Percentiles rank a stretch among this genome's conserved stretches.
phyloP scores from a whole-genome alignment of 1,140 invertebrate species.

The Asbolus verrucosus region DNA sequence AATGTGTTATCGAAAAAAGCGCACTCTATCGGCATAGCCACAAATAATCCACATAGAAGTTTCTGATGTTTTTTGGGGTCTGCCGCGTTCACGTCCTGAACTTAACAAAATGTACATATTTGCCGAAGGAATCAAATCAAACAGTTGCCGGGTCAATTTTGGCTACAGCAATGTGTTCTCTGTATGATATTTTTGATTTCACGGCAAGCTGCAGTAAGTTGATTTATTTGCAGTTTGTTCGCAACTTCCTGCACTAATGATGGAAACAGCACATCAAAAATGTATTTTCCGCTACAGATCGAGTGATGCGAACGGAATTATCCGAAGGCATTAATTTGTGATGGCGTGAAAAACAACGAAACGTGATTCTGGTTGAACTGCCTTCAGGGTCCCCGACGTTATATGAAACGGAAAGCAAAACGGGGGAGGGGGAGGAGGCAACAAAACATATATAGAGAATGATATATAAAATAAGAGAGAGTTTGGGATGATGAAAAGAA shows the following conservation, averaged over 20 bases:
- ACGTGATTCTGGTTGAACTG: slow-evolving; percentile 40
- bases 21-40: neutral
- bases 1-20: too few relatives aligned
- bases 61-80: neutral
- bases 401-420: slow-evolving; percentile 44
- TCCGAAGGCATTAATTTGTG: slow-evolving; percentile 43
- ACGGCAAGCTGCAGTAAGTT: slow-evolving; percentile 6
- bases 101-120: slow-evolving; percentile 29
- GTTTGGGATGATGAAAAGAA: slow-evolving; percentile 24
- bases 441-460: slow-evolving; percentile 15
- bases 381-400: slow-evolving; percentile 19
- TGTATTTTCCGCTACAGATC: slow-evolving; percentile 35
- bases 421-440: neutral
- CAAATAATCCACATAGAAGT: neutral
- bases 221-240: slow-evolving; percentile 37
- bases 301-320: slow-evolving; percentile 36
- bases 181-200: slow-evolving; percentile 13
- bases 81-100: neutral
- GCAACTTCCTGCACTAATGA: slow-evolving; percentile 26
- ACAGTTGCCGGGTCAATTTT: slow-evolving; percentile 22
- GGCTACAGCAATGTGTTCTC: neutral
- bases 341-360: slow-evolving; percentile 45
- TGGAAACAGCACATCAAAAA: slow-evolving; percentile 31
- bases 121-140: slow-evolving; percentile 21
- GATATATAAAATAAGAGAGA: slow-evolving; percentile 4